Conservation (phyloP, 2,113 vertebrate genomes). For the Engystomops pustulosus region DNA sequence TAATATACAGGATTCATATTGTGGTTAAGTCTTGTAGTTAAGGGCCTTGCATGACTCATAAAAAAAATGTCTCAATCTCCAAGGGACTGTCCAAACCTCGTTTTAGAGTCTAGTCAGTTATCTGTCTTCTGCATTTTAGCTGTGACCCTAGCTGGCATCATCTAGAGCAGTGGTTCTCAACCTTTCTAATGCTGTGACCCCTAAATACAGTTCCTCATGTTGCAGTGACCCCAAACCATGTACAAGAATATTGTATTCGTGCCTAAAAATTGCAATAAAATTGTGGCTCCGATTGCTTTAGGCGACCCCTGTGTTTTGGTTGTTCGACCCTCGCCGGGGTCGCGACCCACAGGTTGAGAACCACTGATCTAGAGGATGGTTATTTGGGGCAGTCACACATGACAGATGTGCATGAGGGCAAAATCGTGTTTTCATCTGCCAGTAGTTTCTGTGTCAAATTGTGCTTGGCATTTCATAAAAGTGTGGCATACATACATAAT, state of each 20-base stretch:
- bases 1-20: not conserved
- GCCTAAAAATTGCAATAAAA: too few species aligned
- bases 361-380: too few species aligned
- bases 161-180: too few species aligned
- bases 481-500: not conserved
- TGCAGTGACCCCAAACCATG: too few species aligned
- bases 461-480: not conserved
- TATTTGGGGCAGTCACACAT: not conserved
- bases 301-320: too few species aligned
- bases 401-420: not conserved
- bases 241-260: too few species aligned
- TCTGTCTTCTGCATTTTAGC: not conserved
- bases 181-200: too few species aligned
- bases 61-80: not conserved
- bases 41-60: not conserved
- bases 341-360: too few species aligned
- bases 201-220: too few species aligned
- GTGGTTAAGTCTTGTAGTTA: not conserved
- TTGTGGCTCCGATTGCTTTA: too few species aligned
- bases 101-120: not conserved
- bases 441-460: not conserved
- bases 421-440: slow-evolving; percentile 10
- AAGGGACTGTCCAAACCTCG: not conserved
- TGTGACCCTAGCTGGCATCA: not conserved
- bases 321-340: too few species aligned